Base-by-base conservation (phyloP, 2,797 vertebrate genomes). In the Enteromius afrohamiltoni region DNA sequence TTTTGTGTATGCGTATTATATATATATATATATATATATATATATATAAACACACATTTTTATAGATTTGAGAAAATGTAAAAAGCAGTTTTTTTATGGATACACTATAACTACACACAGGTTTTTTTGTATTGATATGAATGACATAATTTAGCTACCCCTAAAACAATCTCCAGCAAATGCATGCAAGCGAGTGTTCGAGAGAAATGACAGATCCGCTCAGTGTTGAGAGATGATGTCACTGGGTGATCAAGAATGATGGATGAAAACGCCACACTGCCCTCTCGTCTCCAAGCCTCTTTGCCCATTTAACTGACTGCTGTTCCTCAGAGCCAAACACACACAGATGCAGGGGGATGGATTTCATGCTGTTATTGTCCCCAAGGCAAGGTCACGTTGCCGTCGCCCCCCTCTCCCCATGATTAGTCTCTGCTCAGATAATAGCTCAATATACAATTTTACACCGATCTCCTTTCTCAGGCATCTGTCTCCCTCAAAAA, bases 241-340 rank as follows among this genome's bases (percentile, higher is more conserved):
- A 94, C 92, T 93, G 94, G 90, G 93, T 96, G 95, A 96, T 96
- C 94, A 95, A 94, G 93, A 95, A 94, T 96, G 95, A 96, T 96
- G 95, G 95, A 96, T 95, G 92, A 94, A 94, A 95, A 95, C 89
- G 93, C 92, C 85, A 87, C 29, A 26, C 87, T 6, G 91, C 93
- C 55, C 79, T 51, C 75, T 82, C 45, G 49, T 82, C 67, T 84
- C 65, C 79, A 79, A 77, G 58, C 80, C 65, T 82, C 55, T 70
- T 77, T 77, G 42, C 83, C 75, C 80, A 83, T 86, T 85, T 86
- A 83, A 80, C 45, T 13, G 82, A 84, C 23, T 83, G 67, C 47
- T 60, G 74, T 86, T 83, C 58, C 80, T 82, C 65, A 60, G 74
- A 82, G 70, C 77, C 80, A 82, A 75, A 83, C 77, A 87, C 67